Conservation (phyloP, 2,888 invertebrate genomes). For the Agonopterix heracliana region DNA sequence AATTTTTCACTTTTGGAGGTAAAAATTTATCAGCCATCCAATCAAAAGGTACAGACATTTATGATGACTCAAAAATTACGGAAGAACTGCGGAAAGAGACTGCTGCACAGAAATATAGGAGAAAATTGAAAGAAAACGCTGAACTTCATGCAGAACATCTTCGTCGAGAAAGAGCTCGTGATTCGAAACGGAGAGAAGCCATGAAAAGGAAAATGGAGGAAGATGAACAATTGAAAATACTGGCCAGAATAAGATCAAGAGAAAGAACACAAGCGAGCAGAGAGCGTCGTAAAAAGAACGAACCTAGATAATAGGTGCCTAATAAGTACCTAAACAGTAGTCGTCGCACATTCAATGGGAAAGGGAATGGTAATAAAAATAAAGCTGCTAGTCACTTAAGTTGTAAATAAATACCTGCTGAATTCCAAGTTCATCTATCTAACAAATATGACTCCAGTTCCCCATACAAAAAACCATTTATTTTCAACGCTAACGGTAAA, state of each 20-base stretch:
- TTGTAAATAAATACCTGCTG: neutral
- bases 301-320: too few species aligned
- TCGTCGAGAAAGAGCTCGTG: conserved; percentile 16
- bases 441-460: neutral
- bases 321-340: too few species aligned
- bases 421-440: neutral
- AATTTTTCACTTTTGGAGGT: too few species aligned
- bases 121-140: conserved; percentile 18
- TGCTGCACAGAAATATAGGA: conserved; percentile 19
- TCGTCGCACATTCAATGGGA: too few species aligned
- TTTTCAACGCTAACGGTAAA: too few species aligned
- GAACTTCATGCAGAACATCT: conserved; percentile 15
- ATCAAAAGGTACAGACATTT: too few species aligned
- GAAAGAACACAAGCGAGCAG: conserved; percentile 19
- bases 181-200: conserved; percentile 18
- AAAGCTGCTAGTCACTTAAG: neutral
- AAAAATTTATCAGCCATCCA: too few species aligned
- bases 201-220: conserved; percentile 16
- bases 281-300: conserved; percentile 15
- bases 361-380: neutral
- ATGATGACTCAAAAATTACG: too few species aligned
- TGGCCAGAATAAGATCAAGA: conserved; percentile 17
- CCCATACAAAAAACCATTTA: too few species aligned
- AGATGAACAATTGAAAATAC: conserved; percentile 15
- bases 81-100: conserved; percentile 13